Evolutionary conservation across 2,113 vertebrate genomes (phyloP), one percentile per base, ranked within the genome.

Genomic region (Calidris pygmaea): DNA sequence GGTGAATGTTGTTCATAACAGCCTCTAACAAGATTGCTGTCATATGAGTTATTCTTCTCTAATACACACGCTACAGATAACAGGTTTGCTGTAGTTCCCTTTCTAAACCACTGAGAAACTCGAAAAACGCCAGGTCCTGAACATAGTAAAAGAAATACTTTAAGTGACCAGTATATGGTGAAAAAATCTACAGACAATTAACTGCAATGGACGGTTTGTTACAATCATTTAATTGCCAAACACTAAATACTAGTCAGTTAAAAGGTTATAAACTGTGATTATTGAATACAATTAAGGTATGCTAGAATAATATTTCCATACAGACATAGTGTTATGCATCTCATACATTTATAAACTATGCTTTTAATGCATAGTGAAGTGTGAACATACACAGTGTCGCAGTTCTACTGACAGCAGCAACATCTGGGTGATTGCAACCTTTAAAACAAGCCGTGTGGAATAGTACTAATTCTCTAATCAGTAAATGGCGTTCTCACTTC

Each of bases 291-390:
- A 59, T 83, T 93, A 91, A 83, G 48, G 29, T 66, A 89, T 50
- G 32, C 70, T 85, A 72, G n/a, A 96, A 94, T 62, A 89, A 65
- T 91, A 85, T 89, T 89, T 89, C 67, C 55, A 66, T 70, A 50
- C 23, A 71, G 56, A 77, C 63, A 62, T 27, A 47, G 29, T 67
- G 24, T 87, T 95, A 58, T 19, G 41, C 62, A 91, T 89, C 45
- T 95, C 84, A 89, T 90, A 84, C 74, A 90, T 90, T 96, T 72
- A 88, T 87, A 90, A 94, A 88, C 65, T 80, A 12, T 62, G 70
- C 7, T 85, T 80, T 77, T 85, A 88, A 63, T 90, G 68, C 63
- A 63, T 63, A 41, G 7, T 14, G 27, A 73, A 92, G 67, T 74
- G 58, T 94, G 91, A 93, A 89, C 62, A 47, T 14, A 34, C 67